Base-by-base conservation (phyloP, 2,888 invertebrate genomes). In the Bombylius major region DNA sequence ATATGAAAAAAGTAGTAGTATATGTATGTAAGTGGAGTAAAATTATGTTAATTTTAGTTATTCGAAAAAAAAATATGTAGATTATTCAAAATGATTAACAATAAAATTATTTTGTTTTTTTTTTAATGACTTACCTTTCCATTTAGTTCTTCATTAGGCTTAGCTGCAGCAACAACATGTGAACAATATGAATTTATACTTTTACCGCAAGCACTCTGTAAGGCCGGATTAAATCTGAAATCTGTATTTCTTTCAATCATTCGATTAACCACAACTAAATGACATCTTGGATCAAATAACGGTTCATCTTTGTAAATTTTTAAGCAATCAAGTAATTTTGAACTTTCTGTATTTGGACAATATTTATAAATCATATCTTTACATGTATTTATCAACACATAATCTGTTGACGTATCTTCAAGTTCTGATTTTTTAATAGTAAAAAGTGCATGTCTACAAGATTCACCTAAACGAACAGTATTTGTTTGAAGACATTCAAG, bases 211-310 rank as follows among this genome's bases (percentile, higher is more conserved):
- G 87, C 83, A 64, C 82, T 81, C 69, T 88, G 86, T 56, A 97
- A 77, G 32, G 85, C 82, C 5, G 88, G 89, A 76, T 96, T 94
- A 60, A 96, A 84, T 59, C 94, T 82, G 66, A 88, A 91, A 75
- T 97, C 96, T 57, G 86, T 82, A 68, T 89, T 90, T 71, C 91
- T 91, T 71, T 93, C 90, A 61, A 91, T 86, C 82, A 94, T 86
- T 63, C 95, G 81, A 67, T 88, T 86, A 1, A 89, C 79, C n/a
- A 96, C 86, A 23, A 94, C 82, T 55, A 83, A 76, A 67, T 87
- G 85, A 69, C 96, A 97, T 61, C 85, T 86, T 56, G 84, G 81
- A 69, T 89, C 89, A 73, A 95, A 95, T 31, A 81, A 80, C 1
- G 79, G 75, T 65, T 89, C 84, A 66, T 90, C 85, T 65, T 85